phyloP scores from a whole-genome alignment of 2,797 vertebrate species.

The Vespertilio murinus region DNA sequence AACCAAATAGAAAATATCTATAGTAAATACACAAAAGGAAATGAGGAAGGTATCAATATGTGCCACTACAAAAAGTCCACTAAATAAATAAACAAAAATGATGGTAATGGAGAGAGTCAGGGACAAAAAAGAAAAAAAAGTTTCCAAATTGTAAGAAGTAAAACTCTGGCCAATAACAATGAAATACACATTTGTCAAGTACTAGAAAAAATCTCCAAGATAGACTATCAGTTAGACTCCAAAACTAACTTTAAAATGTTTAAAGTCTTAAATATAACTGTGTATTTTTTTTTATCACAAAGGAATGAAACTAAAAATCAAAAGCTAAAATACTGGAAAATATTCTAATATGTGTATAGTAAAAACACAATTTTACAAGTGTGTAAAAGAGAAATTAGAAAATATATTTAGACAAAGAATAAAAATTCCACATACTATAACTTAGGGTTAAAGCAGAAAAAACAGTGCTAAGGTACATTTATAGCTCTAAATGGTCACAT shows the following conservation, averaged over 20 bases:
- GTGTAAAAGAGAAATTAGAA: background rate
- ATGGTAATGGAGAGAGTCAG: background rate
- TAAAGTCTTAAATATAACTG: background rate
- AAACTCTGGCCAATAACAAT: background rate
- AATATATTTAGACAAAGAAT: background rate
- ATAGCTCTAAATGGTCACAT: background rate
- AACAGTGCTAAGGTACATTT: background rate
- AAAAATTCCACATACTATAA: background rate
- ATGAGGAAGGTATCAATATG: background rate
- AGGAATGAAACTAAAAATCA: background rate
- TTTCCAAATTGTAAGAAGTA: background rate
- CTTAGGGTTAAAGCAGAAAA: background rate
- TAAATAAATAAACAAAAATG: background rate
- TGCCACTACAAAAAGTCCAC: background rate
- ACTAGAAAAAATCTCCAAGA: background rate
- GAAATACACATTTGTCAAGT: background rate
- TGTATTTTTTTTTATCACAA: background rate
- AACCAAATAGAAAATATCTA: background rate
- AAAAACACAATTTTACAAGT: background rate
- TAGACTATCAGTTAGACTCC: background rate
- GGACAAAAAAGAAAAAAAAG: background rate
- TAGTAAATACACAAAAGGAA: background rate
- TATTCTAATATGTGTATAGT: background rate
- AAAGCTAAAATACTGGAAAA: background rate
- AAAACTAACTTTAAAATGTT: background rate